Percentiles rank a stretch among this genome's conserved stretches.
Conservation (phyloP, 2,797 vertebrate genomes). For the Falco concolor region DNA sequence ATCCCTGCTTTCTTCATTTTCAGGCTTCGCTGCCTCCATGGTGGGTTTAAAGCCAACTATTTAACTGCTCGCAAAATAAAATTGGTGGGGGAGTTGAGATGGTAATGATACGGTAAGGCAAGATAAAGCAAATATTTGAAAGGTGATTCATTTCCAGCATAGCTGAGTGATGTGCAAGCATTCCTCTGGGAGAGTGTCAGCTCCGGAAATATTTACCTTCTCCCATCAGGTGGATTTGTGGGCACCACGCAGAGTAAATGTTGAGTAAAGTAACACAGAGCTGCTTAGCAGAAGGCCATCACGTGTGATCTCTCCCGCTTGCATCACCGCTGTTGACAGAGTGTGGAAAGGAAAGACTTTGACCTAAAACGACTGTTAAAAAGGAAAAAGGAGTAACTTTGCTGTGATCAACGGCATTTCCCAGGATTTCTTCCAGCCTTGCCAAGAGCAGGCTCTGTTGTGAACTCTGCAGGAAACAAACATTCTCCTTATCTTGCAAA, state of each 20-base stretch:
- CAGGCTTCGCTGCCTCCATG: not conserved
- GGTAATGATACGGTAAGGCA: not conserved
- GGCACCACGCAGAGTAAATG: constrained; percentile 13
- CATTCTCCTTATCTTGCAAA: not conserved
- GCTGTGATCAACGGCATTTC: fast-evolving
- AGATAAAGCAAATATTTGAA: constrained; percentile 11
- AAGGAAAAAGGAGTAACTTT: not conserved
- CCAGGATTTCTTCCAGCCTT: not conserved
- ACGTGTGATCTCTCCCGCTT: not conserved
- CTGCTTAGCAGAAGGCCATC: not conserved
- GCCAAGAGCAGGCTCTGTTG: not conserved
- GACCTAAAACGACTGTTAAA: not conserved
- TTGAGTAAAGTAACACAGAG: constrained; percentile 33
- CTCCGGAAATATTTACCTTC: not conserved
- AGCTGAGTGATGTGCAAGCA: not conserved
- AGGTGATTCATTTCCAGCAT: not conserved
- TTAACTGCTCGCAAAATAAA: not conserved
- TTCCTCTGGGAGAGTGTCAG: not conserved
- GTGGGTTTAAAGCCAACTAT: not conserved
- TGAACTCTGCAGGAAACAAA: not conserved
- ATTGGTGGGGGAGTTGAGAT: not conserved
- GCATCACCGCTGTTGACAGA: not conserved
- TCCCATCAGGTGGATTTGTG: constrained; percentile 33
- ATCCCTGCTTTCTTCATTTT: not conserved
- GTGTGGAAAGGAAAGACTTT: not conserved